phyloP scores from a whole-genome alignment of 2,888 invertebrate species.

The Hirtodrosophila alboralis region DNA sequence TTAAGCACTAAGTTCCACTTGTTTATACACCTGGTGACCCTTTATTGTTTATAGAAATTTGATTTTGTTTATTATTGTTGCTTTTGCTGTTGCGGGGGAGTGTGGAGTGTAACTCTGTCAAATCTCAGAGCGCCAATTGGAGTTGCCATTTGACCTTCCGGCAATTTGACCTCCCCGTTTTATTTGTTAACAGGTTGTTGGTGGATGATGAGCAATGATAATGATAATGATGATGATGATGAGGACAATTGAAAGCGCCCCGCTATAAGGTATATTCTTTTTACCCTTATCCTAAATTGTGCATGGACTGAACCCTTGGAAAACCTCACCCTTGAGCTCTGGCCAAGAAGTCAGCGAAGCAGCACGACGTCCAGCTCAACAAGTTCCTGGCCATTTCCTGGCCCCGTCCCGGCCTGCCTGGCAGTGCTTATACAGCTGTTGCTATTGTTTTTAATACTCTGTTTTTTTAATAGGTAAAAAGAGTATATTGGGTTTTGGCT shows the following conservation, averaged over 20 bases:
- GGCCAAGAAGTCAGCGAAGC: constrained; percentile 64
- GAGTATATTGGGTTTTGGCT: too few relatives aligned
- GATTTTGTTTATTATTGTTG: constrained; percentile 69
- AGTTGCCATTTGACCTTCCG: constrained; percentile 1
- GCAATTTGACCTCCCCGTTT: not conserved
- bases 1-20: constrained; percentile 25
- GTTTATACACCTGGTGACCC: constrained; percentile 71
- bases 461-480: too few relatives aligned
- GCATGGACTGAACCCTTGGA: constrained; percentile 12
- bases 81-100: too few relatives aligned
- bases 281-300: not conserved
- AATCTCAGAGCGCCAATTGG: constrained; percentile 27
- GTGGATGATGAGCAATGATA: constrained; percentile 5
- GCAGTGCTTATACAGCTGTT: constrained; percentile 64
- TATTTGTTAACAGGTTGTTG: constrained; percentile 60
- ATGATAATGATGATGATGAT: constrained; percentile 33
- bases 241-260: constrained; percentile 29
- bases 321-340: constrained; percentile 9
- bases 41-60: constrained; percentile 65
- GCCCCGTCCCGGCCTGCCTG: constrained; percentile 13
- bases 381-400: constrained; percentile 53
- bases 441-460: constrained; percentile 62
- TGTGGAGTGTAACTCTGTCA: not conserved
- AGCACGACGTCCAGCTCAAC: constrained; percentile 73
- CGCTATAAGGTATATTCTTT: constrained; percentile 21